These are phyloP conservation scores for Clarias fuscus DNA, from an alignment of 2,797 vertebrate genomes.

Conservation along the genomic window DNA sequence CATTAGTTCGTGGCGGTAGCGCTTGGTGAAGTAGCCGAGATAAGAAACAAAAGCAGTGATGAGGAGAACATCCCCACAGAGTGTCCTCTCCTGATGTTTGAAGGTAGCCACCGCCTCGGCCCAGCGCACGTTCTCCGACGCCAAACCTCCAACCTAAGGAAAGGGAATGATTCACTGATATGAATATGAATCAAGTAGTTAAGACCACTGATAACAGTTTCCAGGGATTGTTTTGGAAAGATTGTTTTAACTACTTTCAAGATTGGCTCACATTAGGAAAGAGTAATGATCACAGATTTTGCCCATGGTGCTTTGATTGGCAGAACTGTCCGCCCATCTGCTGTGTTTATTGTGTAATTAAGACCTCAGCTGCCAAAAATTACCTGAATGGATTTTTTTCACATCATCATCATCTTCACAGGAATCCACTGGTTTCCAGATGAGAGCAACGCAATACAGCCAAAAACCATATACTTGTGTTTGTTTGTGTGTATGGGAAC, in stretches of 20 bases:
- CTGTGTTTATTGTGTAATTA: conserved; percentile 41
- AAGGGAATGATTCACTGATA: not conserved
- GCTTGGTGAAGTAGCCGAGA: conserved; percentile 92
- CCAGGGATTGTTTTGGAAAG: not conserved
- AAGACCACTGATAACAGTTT: not conserved
- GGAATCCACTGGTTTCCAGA: conserved; percentile 28
- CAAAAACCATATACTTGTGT: conserved; percentile 25
- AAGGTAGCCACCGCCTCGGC: conserved; percentile 84
- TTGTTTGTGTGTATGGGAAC: conserved; percentile 4
- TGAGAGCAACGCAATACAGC: conserved; percentile 14
- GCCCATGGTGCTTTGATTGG: conserved; percentile 13
- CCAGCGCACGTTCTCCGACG: conserved; percentile 93
- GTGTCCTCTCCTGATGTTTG: conserved; percentile 80
- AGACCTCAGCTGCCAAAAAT: conserved; percentile 28
- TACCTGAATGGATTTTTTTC: conserved; percentile 36
- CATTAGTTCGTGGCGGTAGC: conserved; percentile 86
- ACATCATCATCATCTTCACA: conserved; percentile 18
- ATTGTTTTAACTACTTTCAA: not conserved
- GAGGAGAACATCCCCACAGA: conserved; percentile 91
- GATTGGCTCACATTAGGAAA: conserved; percentile 17
- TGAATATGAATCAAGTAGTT: not conserved
- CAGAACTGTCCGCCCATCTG: conserved; percentile 11
- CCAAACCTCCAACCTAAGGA: conserved; percentile 86
- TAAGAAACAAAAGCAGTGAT: conserved; percentile 91
- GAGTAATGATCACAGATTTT: conserved; percentile 9